Evolutionary conservation across 2,888 invertebrate genomes (phyloP), one percentile per base, ranked within the genome.

Genomic region (Hypomecis punctinalis): DNA sequence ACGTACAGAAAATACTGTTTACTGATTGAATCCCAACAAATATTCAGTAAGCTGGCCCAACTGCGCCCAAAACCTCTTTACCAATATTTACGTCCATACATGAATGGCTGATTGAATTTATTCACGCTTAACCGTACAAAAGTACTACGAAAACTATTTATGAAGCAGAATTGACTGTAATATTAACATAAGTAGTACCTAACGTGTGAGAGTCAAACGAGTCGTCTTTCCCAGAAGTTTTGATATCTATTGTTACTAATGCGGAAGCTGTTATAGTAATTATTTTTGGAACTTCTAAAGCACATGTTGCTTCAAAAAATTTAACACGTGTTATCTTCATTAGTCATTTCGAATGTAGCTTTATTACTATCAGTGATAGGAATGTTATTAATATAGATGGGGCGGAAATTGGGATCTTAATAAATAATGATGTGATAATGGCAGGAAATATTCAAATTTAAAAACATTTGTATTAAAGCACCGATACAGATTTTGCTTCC

Each of bases 201-300:
- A 53, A 48, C 47, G 61, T 83, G 82, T 82, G 85, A 83, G 82
- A 84, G 74, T 67, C 70, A 48, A 61, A 59, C 54, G 66, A 70
- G 62, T 69, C 72, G 74, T 63, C 71, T 77, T 81, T 83, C 84
- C 79, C 84, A 84, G 61, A 68, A 66, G 45, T 69, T 67, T 70
- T 52, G 55, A 58, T 46, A 33, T 48, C 67, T 63, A 63, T 69
- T 55, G 60, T 71, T 54, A 40, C 42, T 76, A 76, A 75, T 74
- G 76, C 82, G 82, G 84, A 83, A 84, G 81, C 79, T 79, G 67
- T 70, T 72, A 75, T 55, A 67, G 54, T 71, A 74, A 76, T 76
- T 78, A 78, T 72, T 67, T 70, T 67, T 71, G 69, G 73, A 72
- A 64, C 53, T 69, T 60, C 61, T 62, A 65, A 71, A 77, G 66